Percentiles rank a stretch among this genome's conserved stretches.
These are phyloP conservation scores for Siphamia tubifer DNA, from an alignment of 2,113 vertebrate genomes.

Conservation along the genomic window DNA sequence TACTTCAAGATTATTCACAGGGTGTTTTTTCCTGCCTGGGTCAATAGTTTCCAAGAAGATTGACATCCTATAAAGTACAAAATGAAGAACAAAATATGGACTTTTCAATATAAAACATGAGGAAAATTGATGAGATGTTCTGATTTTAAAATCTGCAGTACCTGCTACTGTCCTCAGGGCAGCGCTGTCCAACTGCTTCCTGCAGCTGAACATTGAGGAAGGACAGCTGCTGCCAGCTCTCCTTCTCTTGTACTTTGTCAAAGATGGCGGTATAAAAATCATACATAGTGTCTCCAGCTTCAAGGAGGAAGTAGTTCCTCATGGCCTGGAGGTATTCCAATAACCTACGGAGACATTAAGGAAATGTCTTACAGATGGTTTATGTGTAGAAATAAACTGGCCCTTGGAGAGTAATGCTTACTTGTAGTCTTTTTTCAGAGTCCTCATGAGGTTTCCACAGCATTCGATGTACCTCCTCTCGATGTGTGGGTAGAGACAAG, in stretches of 20 bases:
- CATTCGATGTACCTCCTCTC: constrained; percentile 92
- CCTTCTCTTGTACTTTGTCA: constrained; percentile 95
- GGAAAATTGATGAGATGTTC: neutral
- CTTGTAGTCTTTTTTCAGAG: constrained; percentile 95
- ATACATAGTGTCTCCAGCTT: constrained; percentile 99
- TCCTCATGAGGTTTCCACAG: constrained; percentile 96
- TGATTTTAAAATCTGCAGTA: constrained; percentile 58
- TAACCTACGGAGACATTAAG: constrained; percentile 74
- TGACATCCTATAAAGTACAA: constrained; percentile 80
- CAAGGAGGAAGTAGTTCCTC: constrained; percentile 97
- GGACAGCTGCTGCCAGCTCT: constrained; percentile 93
- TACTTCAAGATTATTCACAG: constrained; percentile 93
- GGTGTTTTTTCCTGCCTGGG: constrained; percentile 90
- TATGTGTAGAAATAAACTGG: no score
- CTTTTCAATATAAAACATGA: neutral
- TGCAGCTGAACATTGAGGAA: constrained; percentile 94
- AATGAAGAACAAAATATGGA: neutral
- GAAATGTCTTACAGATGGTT: neutral
- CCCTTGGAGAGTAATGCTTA: constrained; percentile 40
- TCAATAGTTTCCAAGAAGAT: constrained; percentile 91
- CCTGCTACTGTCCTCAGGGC: constrained; percentile 92
- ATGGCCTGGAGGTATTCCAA: constrained; percentile 96
- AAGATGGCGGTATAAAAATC: constrained; percentile 98
- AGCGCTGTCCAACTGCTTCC: constrained; percentile 93
- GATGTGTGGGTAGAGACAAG: constrained; percentile 96